Base-by-base conservation (phyloP, 2,113 vertebrate species). In the Carassius carassius region DNA sequence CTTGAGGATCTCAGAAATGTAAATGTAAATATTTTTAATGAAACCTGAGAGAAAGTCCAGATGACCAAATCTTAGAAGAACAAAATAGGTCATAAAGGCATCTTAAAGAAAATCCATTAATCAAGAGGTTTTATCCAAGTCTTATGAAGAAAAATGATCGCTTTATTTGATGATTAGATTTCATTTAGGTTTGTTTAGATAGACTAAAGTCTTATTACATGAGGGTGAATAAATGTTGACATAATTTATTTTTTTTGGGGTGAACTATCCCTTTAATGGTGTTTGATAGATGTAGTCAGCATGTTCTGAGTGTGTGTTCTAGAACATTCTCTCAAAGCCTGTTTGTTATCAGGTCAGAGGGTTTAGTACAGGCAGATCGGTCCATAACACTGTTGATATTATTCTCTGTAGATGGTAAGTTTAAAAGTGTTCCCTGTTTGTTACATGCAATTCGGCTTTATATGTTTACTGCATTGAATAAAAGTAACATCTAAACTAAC, bases 281-380 rank as follows among this genome's bases (percentile, higher is more conserved):
- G 6, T 25, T 60, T 69, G 49, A 29, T 21, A 83, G 54, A 37
- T 84, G 32, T 25, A 29, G 56, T 87, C 67, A 84, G 76, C 88
- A 86, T 56, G 19, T 78, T 79, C 56, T 51, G 21, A 51, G 23
- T 75, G 47, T 58, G 51, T 7, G 21, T 56, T 79, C 82, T 25
- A 89, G 78, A 29, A 74, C 2, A 0, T 82, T 86, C 88, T 84
- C 74, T 47, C 69, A 60, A 35, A 75, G 72, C 32, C 29, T 65
- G 60, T 69, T 23, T 89, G 63, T 35, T 78, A 56, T 54, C 41
- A 54, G 44, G 78, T 37, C 47, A 56, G 11, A 62, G 41, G 44
- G 74, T 84, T 72, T 73, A 77, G 47, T 32, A 25, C 19, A 56
- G 58, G 58, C 78, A 76, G 32, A 56, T 29, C 14, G 67, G 19